These are phyloP conservation scores for Nesidiocoris tenuis DNA, from an alignment of 2,888 invertebrate genomes.

Conservation along the genomic window DNA sequence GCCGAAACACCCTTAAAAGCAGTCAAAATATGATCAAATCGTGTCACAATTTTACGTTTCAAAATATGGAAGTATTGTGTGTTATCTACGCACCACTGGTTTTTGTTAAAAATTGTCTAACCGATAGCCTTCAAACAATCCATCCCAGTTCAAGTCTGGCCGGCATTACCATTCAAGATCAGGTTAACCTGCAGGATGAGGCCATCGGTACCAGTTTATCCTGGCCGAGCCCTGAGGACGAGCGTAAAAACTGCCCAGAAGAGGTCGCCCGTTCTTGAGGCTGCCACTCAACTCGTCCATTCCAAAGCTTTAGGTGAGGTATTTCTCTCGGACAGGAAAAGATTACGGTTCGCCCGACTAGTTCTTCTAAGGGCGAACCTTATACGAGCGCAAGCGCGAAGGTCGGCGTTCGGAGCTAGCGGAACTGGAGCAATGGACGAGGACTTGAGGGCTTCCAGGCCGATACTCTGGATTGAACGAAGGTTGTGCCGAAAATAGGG, in stretches of 20 bases:
- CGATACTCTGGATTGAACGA: too few species aligned
- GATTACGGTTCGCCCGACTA: neutral
- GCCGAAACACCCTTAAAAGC: too few species aligned
- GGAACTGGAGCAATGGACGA: neutral
- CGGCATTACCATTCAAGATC: too few species aligned
- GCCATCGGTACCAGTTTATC: neutral
- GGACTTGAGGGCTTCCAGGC: neutral
- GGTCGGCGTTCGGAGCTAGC: neutral
- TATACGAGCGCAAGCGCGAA: neutral
- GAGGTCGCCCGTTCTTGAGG: neutral
- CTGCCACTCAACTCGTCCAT: neutral
- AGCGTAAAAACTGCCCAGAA: neutral
- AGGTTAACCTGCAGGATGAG: neutral
- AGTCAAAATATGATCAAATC: too few species aligned
- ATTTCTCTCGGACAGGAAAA: neutral
- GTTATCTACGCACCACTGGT: too few species aligned
- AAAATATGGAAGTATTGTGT: too few species aligned
- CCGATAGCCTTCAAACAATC: too few species aligned
- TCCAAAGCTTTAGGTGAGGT: neutral
- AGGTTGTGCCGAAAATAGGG: too few species aligned
- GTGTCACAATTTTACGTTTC: too few species aligned
- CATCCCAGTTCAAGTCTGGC: too few species aligned
- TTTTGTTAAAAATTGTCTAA: too few species aligned
- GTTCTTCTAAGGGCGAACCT: neutral
- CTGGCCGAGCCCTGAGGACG: neutral